A percentile compares a stretch with the other conserved stretches of the same genome.
Conservation (phyloP, 1,140 invertebrate species). For the Teleopsis dalmanni region DNA sequence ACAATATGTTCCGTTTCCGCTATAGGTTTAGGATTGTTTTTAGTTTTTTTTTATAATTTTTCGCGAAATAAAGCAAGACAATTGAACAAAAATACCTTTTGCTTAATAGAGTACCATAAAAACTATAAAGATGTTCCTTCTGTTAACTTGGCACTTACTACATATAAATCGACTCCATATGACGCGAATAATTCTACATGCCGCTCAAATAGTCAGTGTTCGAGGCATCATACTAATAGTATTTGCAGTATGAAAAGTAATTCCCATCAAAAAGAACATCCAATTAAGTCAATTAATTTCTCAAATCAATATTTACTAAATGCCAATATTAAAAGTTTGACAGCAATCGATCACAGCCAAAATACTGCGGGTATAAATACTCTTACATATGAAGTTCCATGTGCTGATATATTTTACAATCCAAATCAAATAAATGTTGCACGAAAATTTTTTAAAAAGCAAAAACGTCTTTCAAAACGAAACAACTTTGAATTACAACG, state of each 20-base stretch:
- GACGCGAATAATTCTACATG: slow-evolving; percentile 49
- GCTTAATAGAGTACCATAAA: not conserved
- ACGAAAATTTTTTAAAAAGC: slow-evolving; percentile 84
- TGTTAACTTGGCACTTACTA: slow-evolving; percentile 12
- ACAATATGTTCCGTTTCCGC: slow-evolving; percentile 65
- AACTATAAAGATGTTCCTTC: slow-evolving; percentile 24
- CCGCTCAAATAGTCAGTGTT: slow-evolving; percentile 55
- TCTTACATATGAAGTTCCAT: slow-evolving; percentile 36
- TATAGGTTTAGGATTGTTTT: slow-evolving; percentile 68
- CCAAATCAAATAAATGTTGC: slow-evolving; percentile 87
- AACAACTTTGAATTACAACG: slow-evolving; percentile 62
- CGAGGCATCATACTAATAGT: slow-evolving; percentile 40
- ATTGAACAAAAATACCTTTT: too few species aligned
- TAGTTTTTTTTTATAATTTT: slow-evolving; percentile 78
- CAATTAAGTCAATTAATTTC: not conserved
- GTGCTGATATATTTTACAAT: slow-evolving; percentile 82
- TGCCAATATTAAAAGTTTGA: slow-evolving; percentile 24
- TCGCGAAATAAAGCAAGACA: slow-evolving; percentile 72
- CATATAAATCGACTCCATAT: slow-evolving; percentile 27
- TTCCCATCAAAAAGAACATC: slow-evolving; percentile 6
- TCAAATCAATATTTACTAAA: too few species aligned
- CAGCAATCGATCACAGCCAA: slow-evolving; percentile 17
- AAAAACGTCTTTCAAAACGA: slow-evolving; percentile 65
- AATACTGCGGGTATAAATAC: slow-evolving; percentile 40
- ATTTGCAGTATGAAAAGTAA: slow-evolving; percentile 28